Evolutionary conservation across 2,888 invertebrate species (phyloP), one percentile per base, ranked within the genome.

Genomic region (Diaprepes abbreviatus): DNA sequence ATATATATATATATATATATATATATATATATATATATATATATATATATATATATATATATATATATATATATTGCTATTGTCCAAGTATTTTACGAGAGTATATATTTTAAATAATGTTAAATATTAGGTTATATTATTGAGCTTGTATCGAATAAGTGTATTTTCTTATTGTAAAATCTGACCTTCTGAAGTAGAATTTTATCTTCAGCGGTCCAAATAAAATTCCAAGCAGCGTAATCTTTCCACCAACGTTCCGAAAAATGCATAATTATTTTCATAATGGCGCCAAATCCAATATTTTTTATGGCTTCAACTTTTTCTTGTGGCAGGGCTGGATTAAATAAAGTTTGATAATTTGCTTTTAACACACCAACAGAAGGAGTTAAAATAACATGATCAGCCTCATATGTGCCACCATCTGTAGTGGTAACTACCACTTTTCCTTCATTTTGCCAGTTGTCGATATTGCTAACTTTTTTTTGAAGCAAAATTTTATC

Each of bases 321-420:
- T 1, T 71, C 59, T 16, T 38, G 62, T 2, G 76, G 74, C 5
- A 78, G 65, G 3, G 43, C 16, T 0, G 78, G 78, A 16, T 48
- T 19, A 55, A 78, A 78, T 12, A 78, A 28, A 24, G 45, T 68
- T 17, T 69, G 36, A 43, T 77, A 67, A 3, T 45, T 59, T 3
- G 71, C 71, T 69, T 78, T 78, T 19, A 78, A 62, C 1, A 78
- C 78, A n/a, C 78, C 78, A 12, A 77, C 70, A 1, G 78, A 78
- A 4, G 77, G 74, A 0, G 92, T 92, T 1, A 90, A 84, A 14
- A 92, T 88, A 0, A 90, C 89, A 74, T 88, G 88, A 72, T 88
- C 87, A 0, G 90, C 89, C 17, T 75, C 78, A 70, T 85, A 88
- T 0, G 73, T 73, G 0, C 81, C 75, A 0, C 88, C 88, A 75